Conservation (phyloP, 2,797 vertebrate species). For the Sus cebifrons region DNA sequence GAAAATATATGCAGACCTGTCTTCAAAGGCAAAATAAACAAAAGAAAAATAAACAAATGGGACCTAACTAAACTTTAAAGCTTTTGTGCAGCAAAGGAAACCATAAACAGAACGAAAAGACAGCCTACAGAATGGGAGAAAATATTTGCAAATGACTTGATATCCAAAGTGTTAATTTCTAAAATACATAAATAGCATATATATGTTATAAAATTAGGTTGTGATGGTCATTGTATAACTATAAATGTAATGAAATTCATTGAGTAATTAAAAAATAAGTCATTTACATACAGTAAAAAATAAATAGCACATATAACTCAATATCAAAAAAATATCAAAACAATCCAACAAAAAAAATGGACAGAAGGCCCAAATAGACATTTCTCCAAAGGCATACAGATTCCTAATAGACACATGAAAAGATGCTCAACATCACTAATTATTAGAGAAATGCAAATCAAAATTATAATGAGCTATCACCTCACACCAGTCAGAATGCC, state of each 20-base stretch:
- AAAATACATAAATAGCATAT: not conserved
- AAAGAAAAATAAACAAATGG: not conserved
- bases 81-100: not conserved
- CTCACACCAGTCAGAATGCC: not conserved
- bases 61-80: not conserved
- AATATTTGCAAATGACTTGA: not conserved
- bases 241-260: no score
- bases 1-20: not conserved
- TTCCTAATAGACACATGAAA: not conserved
- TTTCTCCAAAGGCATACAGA: no score
- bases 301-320: no score
- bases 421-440: not conserved
- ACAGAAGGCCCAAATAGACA: no score
- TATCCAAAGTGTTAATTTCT: not conserved
- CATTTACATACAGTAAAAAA: no score
- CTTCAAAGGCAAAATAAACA: not conserved
- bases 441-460: not conserved
- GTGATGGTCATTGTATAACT: no score
- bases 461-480: not conserved
- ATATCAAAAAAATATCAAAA: no score
- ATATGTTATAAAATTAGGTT: no score
- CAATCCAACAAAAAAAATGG: no score
- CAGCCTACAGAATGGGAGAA: not conserved
- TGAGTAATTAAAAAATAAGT: no score
- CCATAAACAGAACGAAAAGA: not conserved